Percentiles rank a stretch among this genome's conserved stretches.
These are phyloP conservation scores for Drepana falcataria DNA, from an alignment of 2,888 invertebrate species.

Conservation along the genomic window DNA sequence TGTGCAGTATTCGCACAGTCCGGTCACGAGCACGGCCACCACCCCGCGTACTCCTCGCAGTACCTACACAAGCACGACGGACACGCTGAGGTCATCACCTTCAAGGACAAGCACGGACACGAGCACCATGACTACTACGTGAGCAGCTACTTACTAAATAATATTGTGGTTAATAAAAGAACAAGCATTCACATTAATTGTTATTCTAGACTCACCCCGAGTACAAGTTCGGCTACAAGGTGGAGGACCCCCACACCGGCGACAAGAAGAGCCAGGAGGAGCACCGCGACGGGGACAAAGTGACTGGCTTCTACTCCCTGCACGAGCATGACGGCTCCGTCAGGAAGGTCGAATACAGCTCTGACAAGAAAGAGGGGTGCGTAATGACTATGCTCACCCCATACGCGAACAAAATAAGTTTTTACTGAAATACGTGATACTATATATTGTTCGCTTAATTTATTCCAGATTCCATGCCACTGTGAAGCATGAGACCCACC, in stretches of 20 bases:
- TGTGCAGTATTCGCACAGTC: conserved; percentile 6
- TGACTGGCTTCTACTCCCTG: conserved; percentile 33
- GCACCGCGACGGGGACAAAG: conserved; percentile 33
- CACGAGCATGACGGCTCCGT: conserved; percentile 33
- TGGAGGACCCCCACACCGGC: conserved; percentile 36
- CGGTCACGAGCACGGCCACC: conserved; percentile 5
- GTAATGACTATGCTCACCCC: too few species aligned
- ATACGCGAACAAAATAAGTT: too few species aligned
- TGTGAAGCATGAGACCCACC: conserved; percentile 47
- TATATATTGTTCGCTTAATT: not conserved
- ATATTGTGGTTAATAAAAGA: too few species aligned
- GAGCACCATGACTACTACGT: not conserved
- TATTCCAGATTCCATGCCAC: conserved; percentile 51
- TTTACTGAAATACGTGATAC: too few species aligned
- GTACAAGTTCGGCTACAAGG: conserved; percentile 45
- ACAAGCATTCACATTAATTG: not conserved
- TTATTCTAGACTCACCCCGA: conserved; percentile 37
- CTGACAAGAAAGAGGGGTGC: conserved; percentile 18
- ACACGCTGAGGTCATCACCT: conserved; percentile 17
- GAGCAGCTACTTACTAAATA: not conserved
- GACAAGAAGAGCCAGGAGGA: conserved; percentile 39
- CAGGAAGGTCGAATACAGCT: conserved; percentile 32
- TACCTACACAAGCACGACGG: conserved; percentile 32
- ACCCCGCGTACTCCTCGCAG: conserved; percentile 33
- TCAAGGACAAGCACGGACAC: not conserved